A percentile compares a stretch with the other conserved stretches of the same genome.
Evolutionary conservation across 2,113 vertebrate species (phyloP).

Genomic region (Sinocyclocheilus anshuiensis): DNA sequence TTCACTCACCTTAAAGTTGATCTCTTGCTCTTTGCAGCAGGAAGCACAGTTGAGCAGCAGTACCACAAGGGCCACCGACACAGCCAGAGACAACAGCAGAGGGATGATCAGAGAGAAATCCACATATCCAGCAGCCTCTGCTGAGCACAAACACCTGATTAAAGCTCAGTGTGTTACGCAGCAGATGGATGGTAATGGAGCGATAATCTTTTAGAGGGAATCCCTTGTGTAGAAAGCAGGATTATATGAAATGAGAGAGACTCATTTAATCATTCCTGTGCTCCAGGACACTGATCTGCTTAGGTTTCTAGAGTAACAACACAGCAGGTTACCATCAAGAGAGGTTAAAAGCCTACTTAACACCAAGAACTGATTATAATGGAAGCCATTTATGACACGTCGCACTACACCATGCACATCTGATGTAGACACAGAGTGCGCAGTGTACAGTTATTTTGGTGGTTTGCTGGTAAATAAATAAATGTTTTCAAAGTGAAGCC

Average conservation of each 20-base stretch:
- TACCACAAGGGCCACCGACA: conserved; percentile 81
- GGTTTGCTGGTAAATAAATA: no score
- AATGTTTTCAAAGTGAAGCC: no score
- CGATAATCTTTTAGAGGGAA: neutral
- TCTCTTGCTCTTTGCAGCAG: conserved; percentile 95
- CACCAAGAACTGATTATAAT: neutral
- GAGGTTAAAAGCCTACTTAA: neutral
- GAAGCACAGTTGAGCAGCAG: conserved; percentile 87
- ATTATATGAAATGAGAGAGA: neutral
- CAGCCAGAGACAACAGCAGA: conserved; percentile 81
- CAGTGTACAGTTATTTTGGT: neutral
- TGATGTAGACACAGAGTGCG: neutral
- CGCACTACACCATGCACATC: neutral
- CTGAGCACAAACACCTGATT: conserved; percentile 59
- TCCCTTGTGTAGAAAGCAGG: neutral
- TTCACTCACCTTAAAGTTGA: conserved; percentile 94
- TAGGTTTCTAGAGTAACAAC: neutral
- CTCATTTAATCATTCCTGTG: neutral
- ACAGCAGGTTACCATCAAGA: neutral
- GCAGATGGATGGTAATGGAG: neutral
- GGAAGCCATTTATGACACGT: neutral
- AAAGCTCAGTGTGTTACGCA: conserved; percentile 61
- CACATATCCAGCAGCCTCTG: conserved; percentile 42
- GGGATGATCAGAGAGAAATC: conserved; percentile 68
- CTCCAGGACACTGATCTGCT: neutral